phyloP scores from a whole-genome alignment of 1,140 invertebrate genomes.

The Drosophila mayri region DNA sequence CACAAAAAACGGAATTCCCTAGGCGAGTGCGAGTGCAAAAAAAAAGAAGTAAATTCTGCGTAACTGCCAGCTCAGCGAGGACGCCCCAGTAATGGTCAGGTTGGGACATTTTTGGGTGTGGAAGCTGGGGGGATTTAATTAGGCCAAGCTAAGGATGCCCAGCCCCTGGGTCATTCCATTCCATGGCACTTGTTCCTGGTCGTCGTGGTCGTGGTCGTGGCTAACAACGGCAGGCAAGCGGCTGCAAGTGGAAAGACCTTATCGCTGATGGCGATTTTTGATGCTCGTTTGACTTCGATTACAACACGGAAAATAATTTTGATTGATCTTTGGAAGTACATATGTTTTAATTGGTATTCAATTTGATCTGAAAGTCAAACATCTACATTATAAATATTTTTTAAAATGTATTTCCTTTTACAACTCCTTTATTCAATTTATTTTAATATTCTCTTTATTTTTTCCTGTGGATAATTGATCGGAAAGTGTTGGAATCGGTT shows the following conservation, averaged over 20 bases:
- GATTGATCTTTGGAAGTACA: background rate
- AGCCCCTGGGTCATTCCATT: slow-evolving; percentile 42
- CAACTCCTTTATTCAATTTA: background rate
- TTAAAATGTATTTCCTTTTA: too few species aligned
- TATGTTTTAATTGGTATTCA: background rate
- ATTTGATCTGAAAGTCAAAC: background rate
- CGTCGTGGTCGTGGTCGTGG: background rate
- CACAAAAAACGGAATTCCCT: slow-evolving; percentile 31
- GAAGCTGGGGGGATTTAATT: slow-evolving; percentile 56
- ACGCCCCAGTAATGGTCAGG: slow-evolving; percentile 64
- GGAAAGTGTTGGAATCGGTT: slow-evolving; percentile 56
- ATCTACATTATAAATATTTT: background rate
- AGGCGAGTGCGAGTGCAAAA: slow-evolving; percentile 24
- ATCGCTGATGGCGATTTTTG: slow-evolving; percentile 50
- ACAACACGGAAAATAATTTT: slow-evolving; percentile 8
- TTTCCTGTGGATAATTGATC: slow-evolving; percentile 62
- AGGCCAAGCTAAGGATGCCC: slow-evolving; percentile 49
- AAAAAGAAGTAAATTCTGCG: slow-evolving; percentile 24
- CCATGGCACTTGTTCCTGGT: slow-evolving; percentile 1
- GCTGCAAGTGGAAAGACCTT: slow-evolving; percentile 62
- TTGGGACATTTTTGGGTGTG: slow-evolving; percentile 11
- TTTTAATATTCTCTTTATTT: background rate
- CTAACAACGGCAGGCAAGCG: slow-evolving; percentile 9
- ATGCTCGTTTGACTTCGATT: slow-evolving; percentile 22
- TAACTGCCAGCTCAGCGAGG: slow-evolving; percentile 25